phyloP scores from a whole-genome alignment of 2,888 invertebrate species.

The Melangyna quadrimaculata region DNA sequence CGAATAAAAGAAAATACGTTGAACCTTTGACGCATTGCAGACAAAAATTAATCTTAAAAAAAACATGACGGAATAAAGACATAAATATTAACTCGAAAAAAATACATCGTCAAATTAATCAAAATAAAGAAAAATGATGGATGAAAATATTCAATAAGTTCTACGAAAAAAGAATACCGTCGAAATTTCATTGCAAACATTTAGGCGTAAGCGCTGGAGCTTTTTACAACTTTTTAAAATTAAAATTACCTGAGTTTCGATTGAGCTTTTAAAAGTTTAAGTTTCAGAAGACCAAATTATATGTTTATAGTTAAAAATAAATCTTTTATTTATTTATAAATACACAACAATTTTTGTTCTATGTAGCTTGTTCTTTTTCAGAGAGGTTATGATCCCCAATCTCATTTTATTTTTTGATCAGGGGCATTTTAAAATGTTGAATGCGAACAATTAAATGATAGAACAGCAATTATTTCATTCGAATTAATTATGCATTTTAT shows the following conservation, averaged over 20 bases:
- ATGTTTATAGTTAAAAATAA: slow-evolving; percentile 13
- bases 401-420: neutral
- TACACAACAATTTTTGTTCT: neutral
- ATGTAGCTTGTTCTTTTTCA: no score
- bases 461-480: no score
- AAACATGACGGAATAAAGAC: neutral
- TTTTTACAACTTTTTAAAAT: neutral
- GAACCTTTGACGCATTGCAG: neutral
- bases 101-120: neutral
- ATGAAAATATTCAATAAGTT: neutral
- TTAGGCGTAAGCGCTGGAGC: neutral
- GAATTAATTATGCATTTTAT: no score
- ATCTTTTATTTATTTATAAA: neutral
- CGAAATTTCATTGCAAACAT: neutral
- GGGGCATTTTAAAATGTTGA: no score
- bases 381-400: neutral
- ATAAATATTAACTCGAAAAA: neutral
- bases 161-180: neutral
- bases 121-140: neutral
- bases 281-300: neutral
- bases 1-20: neutral
- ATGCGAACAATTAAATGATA: no score
- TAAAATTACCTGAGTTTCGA: neutral
- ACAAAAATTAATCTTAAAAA: neutral
- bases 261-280: neutral